Evolutionary conservation across 2,888 invertebrate genomes (phyloP), one percentile per base, ranked within the genome.

Genomic region (Podotricha telesiphe): DNA sequence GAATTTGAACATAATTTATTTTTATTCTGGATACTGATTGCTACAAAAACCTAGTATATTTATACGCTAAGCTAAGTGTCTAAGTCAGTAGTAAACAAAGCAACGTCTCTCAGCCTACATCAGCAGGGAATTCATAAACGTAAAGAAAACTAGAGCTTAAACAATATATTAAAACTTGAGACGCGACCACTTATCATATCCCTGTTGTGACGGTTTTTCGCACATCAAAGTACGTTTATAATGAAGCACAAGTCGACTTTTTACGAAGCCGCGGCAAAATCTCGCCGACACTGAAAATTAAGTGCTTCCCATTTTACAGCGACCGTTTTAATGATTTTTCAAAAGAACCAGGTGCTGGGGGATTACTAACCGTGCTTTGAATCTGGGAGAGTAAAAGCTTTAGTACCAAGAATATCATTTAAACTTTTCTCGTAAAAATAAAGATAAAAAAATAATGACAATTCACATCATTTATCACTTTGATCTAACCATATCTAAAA

Each of bases 251-350:
- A 72, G 69, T 62, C 62, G 65, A 64, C 74, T 74, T 74, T 76
- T 78, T 79, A 81, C 78, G 78, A 79, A 79, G 78, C 73, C 69
- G 68, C 72, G 71, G 67, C 67, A 71, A 72, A 65, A 58, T 50
- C 63, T 61, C 64, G 62, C 65, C 70, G 72, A 69, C 74, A 65
- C 67, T 73, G 73, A 69, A 74, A 72, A 73, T 75, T 75, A 75
- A 75, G 71, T 68, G 71, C 70, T 71, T 71, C 67, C 68, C 71
- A 71, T 69, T 70, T 72, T 65, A 67, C 66, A 65, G 40, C 51
- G 67, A 56, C 45, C 56, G 47, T 70, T 71, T 72, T 74, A 70
- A 75, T 74, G 70, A 73, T 73, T 73, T 69, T 69, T 68, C 59
- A 68, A 70, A 70, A 65, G 67, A 53, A 55, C 59, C 66, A 72